phyloP scores from a whole-genome alignment of 2,888 invertebrate genomes.

The Anodontia alba region DNA sequence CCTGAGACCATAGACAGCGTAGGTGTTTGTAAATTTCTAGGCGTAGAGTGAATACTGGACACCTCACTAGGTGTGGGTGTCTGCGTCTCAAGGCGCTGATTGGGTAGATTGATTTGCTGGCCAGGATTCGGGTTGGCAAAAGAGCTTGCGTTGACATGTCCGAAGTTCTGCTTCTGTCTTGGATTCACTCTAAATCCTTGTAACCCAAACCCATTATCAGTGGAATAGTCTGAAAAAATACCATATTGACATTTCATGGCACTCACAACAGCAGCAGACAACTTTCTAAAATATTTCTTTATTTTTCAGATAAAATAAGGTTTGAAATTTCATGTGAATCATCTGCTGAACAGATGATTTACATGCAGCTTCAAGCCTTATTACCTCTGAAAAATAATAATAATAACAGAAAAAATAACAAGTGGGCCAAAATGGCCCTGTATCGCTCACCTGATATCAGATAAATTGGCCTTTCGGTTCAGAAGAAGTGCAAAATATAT shows the following conservation, averaged over 20 bases:
- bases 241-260: background rate
- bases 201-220: conserved; percentile 35
- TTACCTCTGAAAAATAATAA: too few relatives aligned
- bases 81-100: conserved; percentile 72
- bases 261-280: too few relatives aligned
- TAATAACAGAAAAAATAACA: too few relatives aligned
- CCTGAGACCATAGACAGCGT: conserved; percentile 63
- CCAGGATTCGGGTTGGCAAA: conserved; percentile 44
- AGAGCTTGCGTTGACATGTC: conserved; percentile 57
- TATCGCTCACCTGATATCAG: too few relatives aligned
- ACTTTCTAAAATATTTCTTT: too few relatives aligned
- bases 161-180: conserved; percentile 52
- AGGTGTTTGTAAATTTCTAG: conserved; percentile 68
- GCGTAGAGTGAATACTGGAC: conserved; percentile 75
- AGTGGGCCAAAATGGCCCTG: too few relatives aligned
- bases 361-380: too few relatives aligned
- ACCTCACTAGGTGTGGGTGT: conserved; percentile 81
- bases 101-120: conserved; percentile 68
- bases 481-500: too few relatives aligned
- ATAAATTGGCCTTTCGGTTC: too few relatives aligned
- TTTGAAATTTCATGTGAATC: too few relatives aligned
- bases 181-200: conserved; percentile 53
- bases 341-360: too few relatives aligned
- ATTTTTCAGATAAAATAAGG: too few relatives aligned
- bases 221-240: conserved; percentile 43